Evolutionary conservation across 1,140 invertebrate species (phyloP), one percentile per base, ranked within the genome.

Genomic region (Scaptomyza montana): DNA sequence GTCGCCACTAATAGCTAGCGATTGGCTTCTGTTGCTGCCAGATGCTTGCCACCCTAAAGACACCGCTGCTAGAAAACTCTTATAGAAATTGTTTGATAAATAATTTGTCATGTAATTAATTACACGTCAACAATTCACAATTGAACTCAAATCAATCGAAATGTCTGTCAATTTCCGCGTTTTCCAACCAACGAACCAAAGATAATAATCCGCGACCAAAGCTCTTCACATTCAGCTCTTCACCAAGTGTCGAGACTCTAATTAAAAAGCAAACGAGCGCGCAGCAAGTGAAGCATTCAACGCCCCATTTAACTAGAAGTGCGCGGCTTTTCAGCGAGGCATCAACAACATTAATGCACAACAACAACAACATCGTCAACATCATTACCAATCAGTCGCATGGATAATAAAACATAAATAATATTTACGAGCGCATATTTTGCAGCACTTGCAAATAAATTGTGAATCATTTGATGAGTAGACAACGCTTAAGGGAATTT

Each of bases 71-170:
- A 49, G 69, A 50, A 68, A 71, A 85, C 68, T 79, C 82, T 78
- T 78, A 67, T 71, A 77, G 82, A 73, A 78, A 86, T 81, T 76
- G 80, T 67, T 78, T 81, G 87, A 86, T 86, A 78, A 86, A 86
- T 86, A 80, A 85, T 78, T 82, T 84, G 57, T 19, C 60, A 36
- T 36, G 77, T 70, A 87, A 86, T 86, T 86, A 86, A 87, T 87
- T 76, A 69, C 71, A 50, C 55, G 75, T 73, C 78, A 65, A 47
- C 62, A 77, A 65, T 78, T 87, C 71, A 77, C 72, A 79, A 71
- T 87, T 77, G 56, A 67, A 68, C 43, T 43, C 68, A 62, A 76
- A 63, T 74, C 71, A 74, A 36, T 28, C 51, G 57, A 30, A 47
- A 55, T 50, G 59, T 13, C 66, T 69, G 66, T 74, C 66, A 74